Base-by-base conservation (phyloP, 2,113 vertebrate species). In the Vanacampus margaritifer region DNA sequence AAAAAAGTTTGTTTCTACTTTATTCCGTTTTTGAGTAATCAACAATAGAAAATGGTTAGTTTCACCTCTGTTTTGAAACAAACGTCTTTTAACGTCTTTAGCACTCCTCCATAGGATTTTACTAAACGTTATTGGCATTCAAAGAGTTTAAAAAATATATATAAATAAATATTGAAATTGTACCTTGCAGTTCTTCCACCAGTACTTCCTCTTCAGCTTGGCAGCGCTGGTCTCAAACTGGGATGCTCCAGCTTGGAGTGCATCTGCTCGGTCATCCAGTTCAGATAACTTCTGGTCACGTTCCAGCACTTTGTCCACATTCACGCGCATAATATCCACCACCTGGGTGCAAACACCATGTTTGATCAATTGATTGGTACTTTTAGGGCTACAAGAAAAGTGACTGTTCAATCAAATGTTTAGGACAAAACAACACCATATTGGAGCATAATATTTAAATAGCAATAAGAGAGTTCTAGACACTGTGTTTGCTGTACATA, bases 271-370 rank as follows among this genome's bases (percentile, higher is more conserved):
- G 81, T 98, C 95, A 14, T 98, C 97, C 74, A 98, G 65, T 67
- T 98, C 96, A 0, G 95, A 86, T 76, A 89, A 69, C 48, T 98
- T 98, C 86, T 95, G 93, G 32, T 98, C 97, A 56, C 97, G 88
- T 67, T 98, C 97, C 87, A 98, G 53, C 0, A 98, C 97, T 85
- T 97, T 97, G 85, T 98, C 96, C 84, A 98, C 97, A 0, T 98
- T 98, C 68, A 97, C 96, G 10, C 96, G 86, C 96, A 98, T 98
- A 76, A 98, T 98, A 88, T 96, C 96, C 82, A 98, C 95, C 65
- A 98, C 96, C 96, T 98, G 28, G 28, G 4, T 32, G 67, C 4
- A 72, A 68, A 43, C 48, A 26, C 21, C n/a, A 63, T 0, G 68
- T 1, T 41, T 37, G 11, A 36, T 56, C 37, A 26, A 59, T 48